These are phyloP conservation scores for Melanocharis versteri DNA, from an alignment of 2,113 vertebrate genomes.

Conservation along the genomic window DNA sequence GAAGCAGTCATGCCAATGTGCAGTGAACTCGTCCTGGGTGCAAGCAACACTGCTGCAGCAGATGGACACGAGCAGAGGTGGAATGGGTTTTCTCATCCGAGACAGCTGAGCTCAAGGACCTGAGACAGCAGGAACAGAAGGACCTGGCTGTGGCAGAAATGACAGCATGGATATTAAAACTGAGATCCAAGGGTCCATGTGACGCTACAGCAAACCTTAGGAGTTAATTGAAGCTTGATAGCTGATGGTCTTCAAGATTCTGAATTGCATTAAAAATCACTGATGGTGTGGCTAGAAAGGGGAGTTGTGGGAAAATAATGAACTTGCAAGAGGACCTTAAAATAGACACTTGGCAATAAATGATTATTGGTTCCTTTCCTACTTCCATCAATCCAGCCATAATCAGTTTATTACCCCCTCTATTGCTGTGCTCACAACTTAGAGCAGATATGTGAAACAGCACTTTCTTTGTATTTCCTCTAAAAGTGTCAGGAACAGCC, in stretches of 20 bases:
- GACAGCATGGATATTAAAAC: background rate
- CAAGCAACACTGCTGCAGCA: background rate
- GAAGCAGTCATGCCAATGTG: background rate
- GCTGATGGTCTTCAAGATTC: background rate
- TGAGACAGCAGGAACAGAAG: background rate
- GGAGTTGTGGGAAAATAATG: background rate
- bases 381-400: background rate
- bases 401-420: background rate
- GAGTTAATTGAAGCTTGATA: background rate
- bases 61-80: background rate
- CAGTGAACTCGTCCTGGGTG: background rate
- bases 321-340: background rate
- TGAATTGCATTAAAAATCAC: background rate
- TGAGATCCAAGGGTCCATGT: background rate
- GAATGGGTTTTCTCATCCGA: background rate
- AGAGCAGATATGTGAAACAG: background rate
- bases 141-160: background rate
- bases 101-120: background rate
- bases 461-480: background rate
- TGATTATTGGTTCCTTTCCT: background rate
- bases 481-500: background rate
- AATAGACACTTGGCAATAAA: background rate
- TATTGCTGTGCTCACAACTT: background rate
- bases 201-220: accelerated
- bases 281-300: background rate